phyloP scores from a whole-genome alignment of 2,888 invertebrate species.

The Sesamia inferens region DNA sequence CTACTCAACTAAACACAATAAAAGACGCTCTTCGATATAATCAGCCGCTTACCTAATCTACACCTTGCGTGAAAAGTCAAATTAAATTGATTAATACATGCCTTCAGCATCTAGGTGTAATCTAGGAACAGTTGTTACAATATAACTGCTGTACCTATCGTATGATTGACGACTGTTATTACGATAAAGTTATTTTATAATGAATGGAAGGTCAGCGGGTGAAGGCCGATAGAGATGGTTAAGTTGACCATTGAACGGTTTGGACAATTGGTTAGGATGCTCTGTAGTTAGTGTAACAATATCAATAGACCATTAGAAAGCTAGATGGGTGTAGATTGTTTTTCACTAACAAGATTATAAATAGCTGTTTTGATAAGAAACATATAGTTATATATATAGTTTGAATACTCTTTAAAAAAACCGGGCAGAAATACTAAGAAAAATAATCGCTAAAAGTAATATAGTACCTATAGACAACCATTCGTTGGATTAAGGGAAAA shows the following conservation, averaged over 20 bases:
- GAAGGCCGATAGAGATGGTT: conserved; percentile 47
- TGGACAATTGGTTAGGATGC: conserved; percentile 29
- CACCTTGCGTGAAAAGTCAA: conserved; percentile 55
- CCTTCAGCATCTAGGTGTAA: conserved; percentile 46
- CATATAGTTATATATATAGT: too few species aligned
- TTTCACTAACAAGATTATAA: not conserved
- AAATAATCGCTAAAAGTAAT: too few species aligned
- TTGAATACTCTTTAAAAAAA: too few species aligned
- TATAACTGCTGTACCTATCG: conserved; percentile 30
- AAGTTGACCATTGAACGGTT: not conserved
- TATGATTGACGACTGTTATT: conserved; percentile 58
- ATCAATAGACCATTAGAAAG: conserved; percentile 17
- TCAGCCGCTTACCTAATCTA: conserved; percentile 22
- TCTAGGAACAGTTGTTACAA: conserved; percentile 47
- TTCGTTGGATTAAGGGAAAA: too few species aligned
- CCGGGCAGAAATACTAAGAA: too few species aligned
- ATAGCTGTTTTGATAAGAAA: conserved; percentile 5
- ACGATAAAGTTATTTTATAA: conserved; percentile 49
- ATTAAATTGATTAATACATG: conserved; percentile 47
- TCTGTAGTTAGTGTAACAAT: conserved; percentile 10
- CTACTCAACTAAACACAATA: not conserved
- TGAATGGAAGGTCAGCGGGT: conserved; percentile 41
- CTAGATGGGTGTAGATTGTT: not conserved
- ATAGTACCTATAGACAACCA: too few species aligned
- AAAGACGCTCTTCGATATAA: conserved; percentile 25